Evolutionary conservation across 2,888 invertebrate species (phyloP).

Genomic region (Thera britannica): DNA sequence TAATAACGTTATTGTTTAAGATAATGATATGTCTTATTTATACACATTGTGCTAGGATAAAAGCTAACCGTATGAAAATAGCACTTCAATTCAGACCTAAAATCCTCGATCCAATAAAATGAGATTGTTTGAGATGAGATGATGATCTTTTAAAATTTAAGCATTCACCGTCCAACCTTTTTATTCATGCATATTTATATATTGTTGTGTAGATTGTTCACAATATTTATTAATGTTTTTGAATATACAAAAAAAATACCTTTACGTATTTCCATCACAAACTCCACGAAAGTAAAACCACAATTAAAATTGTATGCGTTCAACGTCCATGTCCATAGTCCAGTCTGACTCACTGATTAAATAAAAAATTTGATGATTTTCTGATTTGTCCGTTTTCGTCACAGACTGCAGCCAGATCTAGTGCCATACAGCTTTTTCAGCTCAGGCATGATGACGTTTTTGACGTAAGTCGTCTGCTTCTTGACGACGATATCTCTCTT

Average conservation of each 20-base stretch:
- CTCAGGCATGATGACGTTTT: conserved; percentile 92
- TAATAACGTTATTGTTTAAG: conserved; percentile 40
- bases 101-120: neutral
- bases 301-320: no score
- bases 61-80: conserved; percentile 16
- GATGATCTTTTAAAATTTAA: no score
- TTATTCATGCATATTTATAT: neutral
- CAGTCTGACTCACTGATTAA: conserved; percentile 4
- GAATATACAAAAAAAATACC: no score
- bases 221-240: no score
- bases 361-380: conserved; percentile 22
- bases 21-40: conserved; percentile 68
- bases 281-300: no score
- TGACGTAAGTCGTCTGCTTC: conserved; percentile 91
- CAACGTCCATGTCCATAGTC: neutral
- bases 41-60: conserved; percentile 32
- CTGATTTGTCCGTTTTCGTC: conserved; percentile 48
- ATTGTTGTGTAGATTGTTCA: no score
- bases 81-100: conserved; percentile 2
- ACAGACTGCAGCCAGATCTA: conserved; percentile 92
- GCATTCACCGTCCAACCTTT: neutral
- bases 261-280: no score
- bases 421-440: conserved; percentile 93
- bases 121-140: no score
- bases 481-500: conserved; percentile 90